Evolutionary conservation across 2,888 invertebrate genomes (phyloP), one percentile per base, ranked within the genome.

Genomic region (Cheilosia scutellata): DNA sequence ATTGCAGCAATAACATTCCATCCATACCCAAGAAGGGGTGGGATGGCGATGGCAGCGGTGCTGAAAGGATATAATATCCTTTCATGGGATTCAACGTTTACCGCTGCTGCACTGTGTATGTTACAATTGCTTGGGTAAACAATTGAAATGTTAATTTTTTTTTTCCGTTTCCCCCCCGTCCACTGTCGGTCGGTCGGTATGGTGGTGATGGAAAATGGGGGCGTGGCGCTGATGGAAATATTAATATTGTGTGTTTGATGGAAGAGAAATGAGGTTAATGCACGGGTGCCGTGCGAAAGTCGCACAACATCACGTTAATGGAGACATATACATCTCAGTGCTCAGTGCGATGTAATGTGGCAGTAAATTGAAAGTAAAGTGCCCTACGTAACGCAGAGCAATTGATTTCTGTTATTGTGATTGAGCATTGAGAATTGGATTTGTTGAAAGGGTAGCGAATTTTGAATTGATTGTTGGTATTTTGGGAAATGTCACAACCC

Each of bases 1-100:
- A 89, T 90, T 89, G 89, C 89, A 89, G 88, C 65, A 87, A 87
- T 88, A 89, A 80, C 82, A 80, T 86, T 77, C 82, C 86, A 68
- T 63, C 77, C 62, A 20, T 20, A 27, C 27, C 16, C 47, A 27
- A 13, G 53, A 51, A 11, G 3, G 58, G 57, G 25, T n/a, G 51
- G 7, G 6, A 9, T 42, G 31, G 13, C 11, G 37, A 29, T 13
- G 27, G n/a, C 5, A 27, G 9, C 13, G 49, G 16, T 5, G 42
- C 25, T 65, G 58, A 82, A 76, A 66, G 83, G 51, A 62, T 79
- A 70, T 68, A 40, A 58, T 79, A 75, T 68, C 51, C 79, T 84
- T 75, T 74, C 78, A 57, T 40, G 65, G 79, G 57, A 79, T 74
- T 58, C 70, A 65, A 25, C 74, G 40, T 71, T 65, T 80, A 55